Evolutionary conservation across 2,113 vertebrate species (phyloP).

Genomic region (Dipodomys merriami): DNA sequence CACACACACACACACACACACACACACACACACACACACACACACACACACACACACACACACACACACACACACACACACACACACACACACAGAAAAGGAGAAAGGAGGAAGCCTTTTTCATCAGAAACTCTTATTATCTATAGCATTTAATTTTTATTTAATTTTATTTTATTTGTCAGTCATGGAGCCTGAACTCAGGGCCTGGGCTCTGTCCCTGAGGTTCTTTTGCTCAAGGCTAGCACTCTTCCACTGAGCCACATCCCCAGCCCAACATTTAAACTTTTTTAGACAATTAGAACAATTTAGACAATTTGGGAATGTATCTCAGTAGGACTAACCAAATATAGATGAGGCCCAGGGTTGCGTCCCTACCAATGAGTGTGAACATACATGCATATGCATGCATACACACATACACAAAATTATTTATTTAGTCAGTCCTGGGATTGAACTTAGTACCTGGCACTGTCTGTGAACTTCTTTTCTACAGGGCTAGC

Average conservation of each 20-base stretch:
- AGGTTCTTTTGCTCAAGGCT: no score
- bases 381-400: no score
- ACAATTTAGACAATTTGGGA: neutral
- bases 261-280: no score
- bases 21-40: neutral
- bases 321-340: neutral
- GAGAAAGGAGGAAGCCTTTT: neutral
- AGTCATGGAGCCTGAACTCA: no score
- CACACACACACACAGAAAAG: neutral
- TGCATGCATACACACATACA: neutral
- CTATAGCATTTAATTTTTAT: neutral
- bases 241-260: no score
- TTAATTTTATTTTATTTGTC: no score
- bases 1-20: neutral
- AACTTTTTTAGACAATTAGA: neutral
- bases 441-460: no score
- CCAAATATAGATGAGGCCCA: neutral
- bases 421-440: no score
- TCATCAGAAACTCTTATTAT: neutral
- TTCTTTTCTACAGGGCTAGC: no score
- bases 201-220: no score
- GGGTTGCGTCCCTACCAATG: neutral
- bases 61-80: neutral
- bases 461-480: no score
- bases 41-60: neutral